Evolutionary conservation across 2,113 vertebrate species (phyloP), one percentile per base, ranked within the genome.

Genomic region (Chaetorhynchus papuensis): DNA sequence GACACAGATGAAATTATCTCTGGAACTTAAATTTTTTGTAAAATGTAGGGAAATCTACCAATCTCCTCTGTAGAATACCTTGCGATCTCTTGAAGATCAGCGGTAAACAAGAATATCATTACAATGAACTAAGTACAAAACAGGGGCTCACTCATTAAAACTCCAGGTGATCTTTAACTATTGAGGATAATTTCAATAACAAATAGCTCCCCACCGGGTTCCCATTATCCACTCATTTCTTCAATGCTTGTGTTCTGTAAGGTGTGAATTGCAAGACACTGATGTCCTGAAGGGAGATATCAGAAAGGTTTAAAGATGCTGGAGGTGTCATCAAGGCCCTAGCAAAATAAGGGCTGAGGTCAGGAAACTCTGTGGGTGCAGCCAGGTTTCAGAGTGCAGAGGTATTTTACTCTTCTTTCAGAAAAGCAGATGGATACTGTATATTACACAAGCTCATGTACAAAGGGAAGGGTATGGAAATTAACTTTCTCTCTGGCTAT

Each of bases 391-490:
- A 59, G 31, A 87, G 64, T 93, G 83, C 60, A 92, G 69, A 85
- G 44, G 26, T 84, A 53, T 70, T 96, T 95, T 47, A 45, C 66
- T 54, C 27, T 86, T 50, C 79, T 79, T 90, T 93, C 69, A 84
- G 85, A 76, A 89, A 78, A 87, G 56, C 88, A 90, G 84, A 75
- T 96, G 85, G 82, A 80, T 86, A 22, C 49, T 83, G 20, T n/a
- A 61, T 64, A 53, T 83, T 87, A 53, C 80, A 82, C 77, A 41
- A 79, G 78, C 66, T 78, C 50, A 18, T 66, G 78, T 66, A 89
- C 83, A 96, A 97, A 96, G 80, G 42, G 72, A 83, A 93, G 91
- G 49, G 72, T 80, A 92, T 60, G 90, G 87, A 97, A 97, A 97
- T 97, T 83, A 97, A 89, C 61, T 81, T 87, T 96, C 90, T 96